Base-by-base conservation (phyloP, 2,888 invertebrate species). In the Drosophila prostipennis region DNA sequence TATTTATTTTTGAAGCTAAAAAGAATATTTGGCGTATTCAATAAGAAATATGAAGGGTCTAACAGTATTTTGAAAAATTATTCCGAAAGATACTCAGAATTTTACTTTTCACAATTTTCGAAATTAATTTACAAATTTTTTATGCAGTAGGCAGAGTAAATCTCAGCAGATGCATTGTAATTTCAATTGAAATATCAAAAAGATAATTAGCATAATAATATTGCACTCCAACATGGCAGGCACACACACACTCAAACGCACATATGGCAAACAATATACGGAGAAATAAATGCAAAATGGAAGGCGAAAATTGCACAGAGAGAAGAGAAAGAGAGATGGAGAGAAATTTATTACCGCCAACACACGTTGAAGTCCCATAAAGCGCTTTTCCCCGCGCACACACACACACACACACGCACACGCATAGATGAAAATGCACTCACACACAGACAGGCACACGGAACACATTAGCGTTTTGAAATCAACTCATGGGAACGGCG, bases 201-300 rank as follows among this genome's bases (percentile, higher is more conserved):
- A 59, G 69, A 84, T 87, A 87, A 80, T 80, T 80, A 80, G 64
- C 87, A 80, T 84, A 84, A 87, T 80, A 78, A 80, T 71, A 76
- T 64, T 71, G 57, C 58, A 59, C 63, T 39, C 39, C 56, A 43
- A 39, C 43, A 48, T 49, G 48, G 37, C 53, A 37, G 23, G 14
- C 49, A 40, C 36, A 37, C 37, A 14, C 49, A 40, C 36, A 37
- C 37, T 19, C 19, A 19, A 19, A 32, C 36, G 11, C 49, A 23
- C n/a, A n/a, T 8, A 4, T 34, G 57, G 59, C 78, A 45, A n/a
- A 69, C 64, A 65, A 65, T 65, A 37, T 34, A 43, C 56, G 51
- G 48, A 16, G 55, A 58, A 78, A 82, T 79, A 74, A 79, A 85
- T 65, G 63, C 74, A 82, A 86, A 86, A 79, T 82, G 80, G 43